Percentiles rank a stretch among this genome's conserved stretches.
Evolutionary conservation across 2,888 invertebrate species (phyloP).

Genomic region (Perithous albicinctus): DNA sequence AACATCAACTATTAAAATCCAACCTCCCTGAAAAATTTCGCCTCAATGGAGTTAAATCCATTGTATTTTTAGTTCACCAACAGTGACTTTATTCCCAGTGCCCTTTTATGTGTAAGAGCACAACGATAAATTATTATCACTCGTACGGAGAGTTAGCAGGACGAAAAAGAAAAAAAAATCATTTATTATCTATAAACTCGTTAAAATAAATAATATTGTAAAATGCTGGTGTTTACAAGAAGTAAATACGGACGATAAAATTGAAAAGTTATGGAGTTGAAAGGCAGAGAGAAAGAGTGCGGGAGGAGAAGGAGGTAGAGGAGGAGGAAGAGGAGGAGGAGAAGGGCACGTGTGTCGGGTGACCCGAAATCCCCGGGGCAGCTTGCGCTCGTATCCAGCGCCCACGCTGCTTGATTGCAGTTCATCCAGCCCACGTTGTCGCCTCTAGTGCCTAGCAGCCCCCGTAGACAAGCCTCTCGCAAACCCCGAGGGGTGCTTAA

Average conservation of each 20-base stretch:
- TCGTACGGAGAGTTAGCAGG: neutral
- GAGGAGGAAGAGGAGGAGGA: too few relatives aligned
- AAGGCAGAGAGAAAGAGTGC: neutral
- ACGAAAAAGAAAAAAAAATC: neutral
- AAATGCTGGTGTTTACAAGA: neutral
- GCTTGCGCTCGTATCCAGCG: conserved; percentile 44
- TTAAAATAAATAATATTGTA: too few relatives aligned
- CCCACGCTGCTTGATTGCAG: conserved; percentile 63
- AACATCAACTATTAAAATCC: too few relatives aligned
- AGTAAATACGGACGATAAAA: neutral
- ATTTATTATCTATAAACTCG: too few relatives aligned
- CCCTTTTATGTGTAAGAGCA: too few relatives aligned
- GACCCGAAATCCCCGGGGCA: conserved; percentile 58
- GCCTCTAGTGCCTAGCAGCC: conserved; percentile 30
- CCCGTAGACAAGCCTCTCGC: conserved; percentile 37
- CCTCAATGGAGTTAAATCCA: too few relatives aligned
- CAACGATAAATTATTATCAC: too few relatives aligned
- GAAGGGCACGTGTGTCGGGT: conserved; percentile 25
- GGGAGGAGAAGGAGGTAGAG: too few relatives aligned
- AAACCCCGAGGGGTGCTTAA: conserved; percentile 51
- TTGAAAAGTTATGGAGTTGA: neutral
- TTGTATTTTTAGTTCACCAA: too few relatives aligned
- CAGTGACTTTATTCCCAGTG: too few relatives aligned
- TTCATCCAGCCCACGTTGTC: conserved; percentile 49
- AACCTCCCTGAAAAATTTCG: too few relatives aligned